Percentiles rank a stretch among this genome's conserved stretches.
phyloP scores from a whole-genome alignment of 2,888 invertebrate genomes.

The Latheticus oryzae region DNA sequence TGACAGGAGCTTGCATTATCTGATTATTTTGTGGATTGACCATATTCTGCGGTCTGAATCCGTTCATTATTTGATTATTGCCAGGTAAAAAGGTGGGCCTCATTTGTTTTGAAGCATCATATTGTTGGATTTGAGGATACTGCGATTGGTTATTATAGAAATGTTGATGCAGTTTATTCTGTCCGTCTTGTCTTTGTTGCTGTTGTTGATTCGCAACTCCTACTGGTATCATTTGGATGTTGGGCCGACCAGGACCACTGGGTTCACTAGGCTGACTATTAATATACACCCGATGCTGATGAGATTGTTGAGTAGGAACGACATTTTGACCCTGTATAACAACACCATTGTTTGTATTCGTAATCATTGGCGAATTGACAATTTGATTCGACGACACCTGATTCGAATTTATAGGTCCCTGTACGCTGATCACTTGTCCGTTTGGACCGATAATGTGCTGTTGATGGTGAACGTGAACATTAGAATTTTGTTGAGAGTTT shows the following conservation, averaged over 20 bases:
- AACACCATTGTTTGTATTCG: slow-evolving; percentile 48
- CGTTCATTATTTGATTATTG: slow-evolving; percentile 53
- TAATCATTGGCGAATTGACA: slow-evolving; percentile 38
- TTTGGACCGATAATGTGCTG: slow-evolving; percentile 69
- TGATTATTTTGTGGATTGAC: slow-evolving; percentile 66
- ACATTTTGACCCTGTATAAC: slow-evolving; percentile 56
- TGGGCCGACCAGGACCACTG: slow-evolving; percentile 63
- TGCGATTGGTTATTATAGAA: slow-evolving; percentile 49
- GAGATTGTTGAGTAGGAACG: slow-evolving; percentile 51
- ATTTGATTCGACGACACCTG: slow-evolving; percentile 39
- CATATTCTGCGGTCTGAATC: slow-evolving; percentile 55
- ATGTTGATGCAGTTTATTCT: slow-evolving; percentile 50
- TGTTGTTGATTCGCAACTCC: slow-evolving; percentile 55
- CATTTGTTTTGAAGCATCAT: slow-evolving; percentile 61
- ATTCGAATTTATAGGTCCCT: slow-evolving; percentile 59
- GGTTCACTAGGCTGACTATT: slow-evolving; percentile 61
- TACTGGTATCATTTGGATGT: slow-evolving; percentile 59
- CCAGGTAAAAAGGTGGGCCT: slow-evolving; percentile 52
- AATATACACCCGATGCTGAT: slow-evolving; percentile 61
- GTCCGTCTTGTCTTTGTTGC: slow-evolving; percentile 38
- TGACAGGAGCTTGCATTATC: slow-evolving; percentile 55
- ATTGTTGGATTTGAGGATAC: slow-evolving; percentile 57
- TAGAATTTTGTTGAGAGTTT: slow-evolving; percentile 44
- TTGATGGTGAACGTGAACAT: slow-evolving; percentile 53
- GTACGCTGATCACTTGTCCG: slow-evolving; percentile 72